A percentile compares a stretch with the other conserved stretches of the same genome.
Evolutionary conservation across 2,113 vertebrate species (phyloP).

Genomic region (Hirundichthys speculiger): DNA sequence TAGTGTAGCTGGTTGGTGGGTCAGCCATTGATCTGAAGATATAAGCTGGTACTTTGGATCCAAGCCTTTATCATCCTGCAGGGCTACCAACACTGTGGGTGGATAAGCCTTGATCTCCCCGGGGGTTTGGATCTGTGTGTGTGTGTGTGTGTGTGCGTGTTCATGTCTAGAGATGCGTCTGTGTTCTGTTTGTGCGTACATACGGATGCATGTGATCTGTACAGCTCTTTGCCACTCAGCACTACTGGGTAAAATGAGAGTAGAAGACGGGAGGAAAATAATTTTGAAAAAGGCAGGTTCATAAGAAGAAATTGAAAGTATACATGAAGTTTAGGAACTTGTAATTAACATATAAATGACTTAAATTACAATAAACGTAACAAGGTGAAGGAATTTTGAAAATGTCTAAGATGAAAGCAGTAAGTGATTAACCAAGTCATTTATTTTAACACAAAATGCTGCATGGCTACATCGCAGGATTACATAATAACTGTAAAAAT

Average conservation of each 20-base stretch:
- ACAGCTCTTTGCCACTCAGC: background rate
- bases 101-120: conserved; percentile 77
- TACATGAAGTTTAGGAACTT: background rate
- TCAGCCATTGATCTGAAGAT: conserved; percentile 76
- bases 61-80: conserved; percentile 70
- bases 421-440: too few relatives aligned
- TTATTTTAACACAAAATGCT: too few relatives aligned
- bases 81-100: conserved; percentile 57
- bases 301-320: background rate
- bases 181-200: conserved; percentile 19
- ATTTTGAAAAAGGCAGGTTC: background rate
- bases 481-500: too few relatives aligned
- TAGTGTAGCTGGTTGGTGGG: conserved; percentile 59
- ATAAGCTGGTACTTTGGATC: conserved; percentile 72
- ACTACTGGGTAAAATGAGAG: background rate
- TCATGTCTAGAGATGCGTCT: conserved; percentile 16
- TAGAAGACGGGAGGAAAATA: background rate
- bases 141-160: conserved; percentile 17
- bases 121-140: conserved; percentile 35
- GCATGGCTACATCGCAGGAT: too few relatives aligned
- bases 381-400: background rate
- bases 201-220: conserved; percentile 23
- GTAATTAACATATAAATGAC: conserved; percentile 9
- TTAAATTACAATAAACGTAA: conserved; percentile 4
- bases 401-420: background rate